Evolutionary conservation across 2,797 vertebrate genomes (phyloP), one percentile per base, ranked within the genome.

Genomic region (Argentina silus): DNA sequence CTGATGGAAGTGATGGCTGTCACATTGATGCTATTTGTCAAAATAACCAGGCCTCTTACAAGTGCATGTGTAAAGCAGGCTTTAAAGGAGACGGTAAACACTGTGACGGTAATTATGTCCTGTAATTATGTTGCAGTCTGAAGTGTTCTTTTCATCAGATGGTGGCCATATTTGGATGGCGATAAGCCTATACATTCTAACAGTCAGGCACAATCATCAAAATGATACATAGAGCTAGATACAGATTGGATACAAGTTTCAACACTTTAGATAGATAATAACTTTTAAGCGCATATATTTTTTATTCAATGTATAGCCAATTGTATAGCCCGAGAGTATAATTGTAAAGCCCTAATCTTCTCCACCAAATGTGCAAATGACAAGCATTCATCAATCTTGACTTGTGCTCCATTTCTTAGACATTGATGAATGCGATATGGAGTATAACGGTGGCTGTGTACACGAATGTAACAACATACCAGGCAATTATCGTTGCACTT

Each of bases 401-500:
- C 82, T 80, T 90, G 62, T 91, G 75, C 90, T 84, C 89, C 86
- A 69, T 91, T 90, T 85, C 76, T 77, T 80, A 99, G 98, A 99
- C 90, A 91, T 95, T 80, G 97, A 99, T 90, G 98, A 99, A 92
- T 99, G 98, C 73, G 97, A 96, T 88, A 89, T 94, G 0, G 95
- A 97, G 67, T 94, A 96, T 91, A 98, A 97, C 55, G 98, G 97
- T 62, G 98, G 97, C 88, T 99, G 98, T 67, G 98, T 99, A 75
- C 98, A 99, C 0, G 97, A 99, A 85, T 99, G 97, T 88, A 95
- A 95, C 92, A 99, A 98, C 89, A 97, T 98, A 83, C 97, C 96
- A 12, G 98, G 98, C 66, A 99, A 99, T 91, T 99, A 99, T 83
- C 96, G 96, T 84, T 99, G 97, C 85, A 95, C 95, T 88, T 99